A percentile compares a stretch with the other conserved stretches of the same genome.
phyloP scores from a whole-genome alignment of 2,113 vertebrate species.

The Dromiciops gliroides region DNA sequence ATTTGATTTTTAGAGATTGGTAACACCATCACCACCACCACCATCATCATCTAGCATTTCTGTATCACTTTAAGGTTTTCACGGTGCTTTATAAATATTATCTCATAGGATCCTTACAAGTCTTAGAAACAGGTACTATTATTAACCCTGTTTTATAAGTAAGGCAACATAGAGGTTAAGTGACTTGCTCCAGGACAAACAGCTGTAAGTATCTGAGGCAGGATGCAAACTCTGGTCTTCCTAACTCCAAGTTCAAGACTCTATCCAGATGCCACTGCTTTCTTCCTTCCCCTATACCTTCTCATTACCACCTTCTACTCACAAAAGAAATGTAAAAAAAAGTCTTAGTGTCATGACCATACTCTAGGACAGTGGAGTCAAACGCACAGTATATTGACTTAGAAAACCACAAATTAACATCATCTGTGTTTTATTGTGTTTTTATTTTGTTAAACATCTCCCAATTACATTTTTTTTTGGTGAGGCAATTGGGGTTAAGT shows the following conservation, averaged over 20 bases:
- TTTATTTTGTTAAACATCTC: background rate
- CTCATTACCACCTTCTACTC: background rate
- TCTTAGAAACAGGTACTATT: background rate
- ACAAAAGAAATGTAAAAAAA: background rate
- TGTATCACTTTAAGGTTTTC: background rate
- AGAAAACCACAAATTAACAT: background rate
- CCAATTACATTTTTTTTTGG: background rate
- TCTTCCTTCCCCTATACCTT: background rate
- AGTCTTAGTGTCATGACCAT: background rate
- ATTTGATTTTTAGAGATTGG: background rate
- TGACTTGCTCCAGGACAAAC: background rate
- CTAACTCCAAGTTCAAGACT: background rate
- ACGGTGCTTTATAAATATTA: background rate
- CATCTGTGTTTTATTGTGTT: background rate
- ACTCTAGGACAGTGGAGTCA: background rate
- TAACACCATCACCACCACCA: background rate
- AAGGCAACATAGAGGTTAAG: background rate
- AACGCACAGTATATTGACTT: background rate
- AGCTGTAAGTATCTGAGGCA: background rate
- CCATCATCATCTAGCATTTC: background rate
- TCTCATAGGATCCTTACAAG: background rate
- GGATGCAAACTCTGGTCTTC: background rate
- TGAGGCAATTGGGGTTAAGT: too few relatives aligned
- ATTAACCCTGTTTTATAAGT: background rate
- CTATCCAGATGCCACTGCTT: background rate